phyloP scores from a whole-genome alignment of 2,113 vertebrate genomes.

The Grus americana region DNA sequence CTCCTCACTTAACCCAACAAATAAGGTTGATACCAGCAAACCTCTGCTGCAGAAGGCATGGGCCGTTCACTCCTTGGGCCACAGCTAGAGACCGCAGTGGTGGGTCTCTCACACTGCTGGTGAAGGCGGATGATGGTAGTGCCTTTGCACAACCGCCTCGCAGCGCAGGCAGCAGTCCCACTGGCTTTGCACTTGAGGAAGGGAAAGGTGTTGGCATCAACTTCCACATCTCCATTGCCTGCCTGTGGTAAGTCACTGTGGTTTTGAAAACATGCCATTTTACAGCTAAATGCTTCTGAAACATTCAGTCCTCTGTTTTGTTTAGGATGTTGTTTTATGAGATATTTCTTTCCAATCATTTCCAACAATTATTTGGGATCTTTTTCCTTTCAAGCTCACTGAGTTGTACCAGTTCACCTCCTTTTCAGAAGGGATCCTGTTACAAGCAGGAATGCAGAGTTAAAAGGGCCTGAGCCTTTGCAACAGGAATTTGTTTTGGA shows the following conservation, averaged over 20 bases:
- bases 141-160: not conserved
- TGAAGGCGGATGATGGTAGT: not conserved
- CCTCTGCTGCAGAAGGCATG: not conserved
- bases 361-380: conserved; percentile 27
- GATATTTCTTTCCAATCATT: not conserved
- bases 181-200: not conserved
- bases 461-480: conserved; percentile 37
- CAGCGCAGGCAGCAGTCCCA: not conserved
- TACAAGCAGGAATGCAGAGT: conserved; percentile 28
- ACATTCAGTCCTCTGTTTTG: not conserved
- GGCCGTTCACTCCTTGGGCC: not conserved
- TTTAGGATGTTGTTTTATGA: not conserved
- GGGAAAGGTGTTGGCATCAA: not conserved
- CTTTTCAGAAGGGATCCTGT: not conserved
- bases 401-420: not conserved
- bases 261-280: not conserved
- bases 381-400: not conserved
- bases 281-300: not conserved
- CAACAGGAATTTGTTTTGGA: conserved; percentile 62
- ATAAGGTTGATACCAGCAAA: not conserved
- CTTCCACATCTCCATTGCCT: not conserved
- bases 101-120: accelerated
- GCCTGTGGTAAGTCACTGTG: not conserved
- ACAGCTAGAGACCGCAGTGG: accelerated
- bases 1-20: not conserved